Evolutionary conservation across 2,113 vertebrate species (phyloP), one percentile per base, ranked within the genome.

Genomic region (Paraplagusia blochii): DNA sequence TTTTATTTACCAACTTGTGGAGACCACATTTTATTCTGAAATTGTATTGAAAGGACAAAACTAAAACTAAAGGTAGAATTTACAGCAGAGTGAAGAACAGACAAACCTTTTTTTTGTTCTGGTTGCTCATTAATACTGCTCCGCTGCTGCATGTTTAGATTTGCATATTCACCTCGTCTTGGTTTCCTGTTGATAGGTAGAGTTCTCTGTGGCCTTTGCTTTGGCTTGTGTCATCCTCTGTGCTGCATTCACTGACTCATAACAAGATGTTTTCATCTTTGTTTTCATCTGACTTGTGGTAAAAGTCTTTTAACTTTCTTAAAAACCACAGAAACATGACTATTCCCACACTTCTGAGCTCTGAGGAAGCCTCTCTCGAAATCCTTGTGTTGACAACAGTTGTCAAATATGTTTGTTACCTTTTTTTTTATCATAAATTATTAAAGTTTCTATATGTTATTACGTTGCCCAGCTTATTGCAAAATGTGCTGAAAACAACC

Each of bases 171-270:
- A 64, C 48, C 50, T 58, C 48, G 5, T 45, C 63, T 40, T 72
- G 72, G 79, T 77, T 86, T 86, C 84, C 84, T 86, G 84, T 84
- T 84, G 65, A 11, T 18, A 64, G 33, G 53, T 33, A 9, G 39
- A 11, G 14, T 19, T 54, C 53, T 1, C 1, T 11, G 39, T 67
- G 42, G 49, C 65, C 42, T 78, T 40, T 53, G 60, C 46, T 48
- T 22, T 19, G 6, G 17, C 36, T 73, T 33, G 42, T 43, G n/a
- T 14, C n/a, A 12, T 43, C 40, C 13, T 43, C 13, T 13, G 5
- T 38, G 8, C 36, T 38, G 11, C 36, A 38, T 38, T 11, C 36
- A 39, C 10, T 39, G 38, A 12, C 10, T 40, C 10, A 39, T 40
- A 10, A 38, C 11, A 38, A 38, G 36, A 10, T 38, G 10, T 38